Evolutionary conservation across 2,113 vertebrate species (phyloP), one percentile per base, ranked within the genome.

Genomic region (Noturus placidus): DNA sequence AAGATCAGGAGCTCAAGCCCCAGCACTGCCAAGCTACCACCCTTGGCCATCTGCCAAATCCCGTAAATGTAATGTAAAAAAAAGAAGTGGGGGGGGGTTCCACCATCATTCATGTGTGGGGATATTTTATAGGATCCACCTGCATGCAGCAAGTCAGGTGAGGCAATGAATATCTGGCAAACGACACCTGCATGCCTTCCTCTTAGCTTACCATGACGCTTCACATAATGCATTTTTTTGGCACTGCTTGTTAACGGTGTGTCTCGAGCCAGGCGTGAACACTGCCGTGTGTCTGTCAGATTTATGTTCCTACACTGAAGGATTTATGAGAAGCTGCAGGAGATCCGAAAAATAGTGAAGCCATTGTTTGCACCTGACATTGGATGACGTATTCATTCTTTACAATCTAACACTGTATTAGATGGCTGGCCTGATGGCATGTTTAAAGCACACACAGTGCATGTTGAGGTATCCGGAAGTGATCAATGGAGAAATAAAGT

Each of bases 111-210:
- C 63, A n/a, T 81, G 81, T 65, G 65, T 30, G 57, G 85, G 17
- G 38, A n/a, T 27, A 90, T 84, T 90, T 90, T 85, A 90, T 52
- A 59, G 85, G 85, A 78, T 87, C 85, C 89, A 87, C 89, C 87
- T 90, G 89, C 81, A 74, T 76, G 59, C 33, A 50, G 70, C 82
- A 56, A 87, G 85, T 86, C 84, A 80, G 63, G 76, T 82, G 54
- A 88, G 85, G 74, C 81, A 65, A 11, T 19, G 27, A 79, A 59
- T 22, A 33, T 83, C 80, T 78, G 25, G 67, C 46, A 57, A 70
- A 70, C 14, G 72, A 42, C 27, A 57, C 57, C 74, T 82, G 52
- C 74, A 69, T 35, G 19, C 63, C 59, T 25, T 54, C 25, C 79
- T 83, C 46, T 35, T 54, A 33, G 19, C 56, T 65, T 33, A 33